phyloP scores from a whole-genome alignment of 35 echinoderm and acorn worm species.

The Heliocidaris erythrogramma region DNA sequence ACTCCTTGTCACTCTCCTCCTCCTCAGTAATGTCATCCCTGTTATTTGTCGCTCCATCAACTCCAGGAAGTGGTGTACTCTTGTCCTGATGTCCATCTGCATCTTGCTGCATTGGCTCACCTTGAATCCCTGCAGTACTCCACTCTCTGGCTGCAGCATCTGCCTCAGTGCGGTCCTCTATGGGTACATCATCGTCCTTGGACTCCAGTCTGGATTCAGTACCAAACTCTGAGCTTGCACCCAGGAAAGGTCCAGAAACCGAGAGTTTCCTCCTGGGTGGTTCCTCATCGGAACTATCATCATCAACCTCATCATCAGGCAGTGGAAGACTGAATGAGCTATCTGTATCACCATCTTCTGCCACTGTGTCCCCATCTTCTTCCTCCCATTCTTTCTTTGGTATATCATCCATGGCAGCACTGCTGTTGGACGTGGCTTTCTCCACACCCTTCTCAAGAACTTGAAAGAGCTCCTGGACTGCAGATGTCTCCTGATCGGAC shows the following conservation, averaged over 20 bases:
- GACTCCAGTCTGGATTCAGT: neutral
- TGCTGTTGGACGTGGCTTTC: neutral
- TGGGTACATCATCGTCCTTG: neutral
- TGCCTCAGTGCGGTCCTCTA: neutral
- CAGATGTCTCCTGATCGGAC: neutral
- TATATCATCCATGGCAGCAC: neutral
- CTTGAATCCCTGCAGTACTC: neutral
- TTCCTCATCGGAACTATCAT: neutral
- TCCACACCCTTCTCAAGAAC: slow-evolving; percentile 16
- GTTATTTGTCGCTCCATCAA: neutral
- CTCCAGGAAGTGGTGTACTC: neutral
- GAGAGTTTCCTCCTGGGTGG: neutral
- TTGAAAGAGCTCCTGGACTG: slow-evolving; percentile 38
- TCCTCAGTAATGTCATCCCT: neutral
- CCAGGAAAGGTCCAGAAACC: neutral
- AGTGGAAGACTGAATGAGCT: slow-evolving; percentile 44
- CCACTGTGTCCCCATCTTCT: neutral
- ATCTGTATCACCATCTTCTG: slow-evolving; percentile 20
- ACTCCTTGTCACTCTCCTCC: neutral
- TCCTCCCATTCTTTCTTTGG: slow-evolving; percentile 1
- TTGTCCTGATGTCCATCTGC: neutral
- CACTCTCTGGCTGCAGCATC: slow-evolving; percentile 4
- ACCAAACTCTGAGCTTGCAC: neutral
- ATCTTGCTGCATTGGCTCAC: neutral
- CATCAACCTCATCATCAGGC: slow-evolving; percentile 43